A percentile compares a stretch with the other conserved stretches of the same genome.
Evolutionary conservation across 2,888 invertebrate species (phyloP).

Genomic region (Drosophila gaucha): DNA sequence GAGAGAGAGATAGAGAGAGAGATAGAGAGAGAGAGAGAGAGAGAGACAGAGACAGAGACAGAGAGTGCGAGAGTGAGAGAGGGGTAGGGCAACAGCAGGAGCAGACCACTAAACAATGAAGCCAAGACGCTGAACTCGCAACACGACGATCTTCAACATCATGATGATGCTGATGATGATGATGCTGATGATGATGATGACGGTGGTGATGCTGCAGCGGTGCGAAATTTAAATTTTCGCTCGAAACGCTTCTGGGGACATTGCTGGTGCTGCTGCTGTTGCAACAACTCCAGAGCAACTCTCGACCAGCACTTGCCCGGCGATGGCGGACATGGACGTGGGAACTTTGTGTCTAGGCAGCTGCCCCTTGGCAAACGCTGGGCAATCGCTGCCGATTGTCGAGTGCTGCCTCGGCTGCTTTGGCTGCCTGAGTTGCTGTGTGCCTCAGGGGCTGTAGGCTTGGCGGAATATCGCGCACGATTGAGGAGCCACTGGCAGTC

Average conservation of each 20-base stretch:
- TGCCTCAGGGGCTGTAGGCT: constrained; percentile 72
- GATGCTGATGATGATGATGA: constrained; percentile 17
- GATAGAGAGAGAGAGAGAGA: not conserved
- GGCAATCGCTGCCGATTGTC: constrained; percentile 66
- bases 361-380: constrained; percentile 64
- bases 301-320: constrained; percentile 55
- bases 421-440: constrained; percentile 26
- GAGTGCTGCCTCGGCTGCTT: constrained; percentile 36
- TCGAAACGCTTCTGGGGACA: constrained; percentile 82
- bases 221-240: constrained; percentile 82
- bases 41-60: not conserved
- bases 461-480: constrained; percentile 78
- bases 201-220: constrained; percentile 59
- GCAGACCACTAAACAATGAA: constrained; percentile 64
- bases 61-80: constrained; percentile 1
- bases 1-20: not conserved
- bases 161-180: constrained; percentile 15
- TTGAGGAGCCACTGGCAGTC: constrained; percentile 72
- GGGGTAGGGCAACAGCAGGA: constrained; percentile 12
- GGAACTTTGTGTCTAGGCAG: constrained; percentile 73
- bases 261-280: constrained; percentile 51
- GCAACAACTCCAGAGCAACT: constrained; percentile 51
- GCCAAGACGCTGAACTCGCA: constrained; percentile 42
- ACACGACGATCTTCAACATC: constrained; percentile 43
- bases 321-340: constrained; percentile 61